phyloP scores from a whole-genome alignment of 2,888 invertebrate species.

The Hymenopus coronatus region DNA sequence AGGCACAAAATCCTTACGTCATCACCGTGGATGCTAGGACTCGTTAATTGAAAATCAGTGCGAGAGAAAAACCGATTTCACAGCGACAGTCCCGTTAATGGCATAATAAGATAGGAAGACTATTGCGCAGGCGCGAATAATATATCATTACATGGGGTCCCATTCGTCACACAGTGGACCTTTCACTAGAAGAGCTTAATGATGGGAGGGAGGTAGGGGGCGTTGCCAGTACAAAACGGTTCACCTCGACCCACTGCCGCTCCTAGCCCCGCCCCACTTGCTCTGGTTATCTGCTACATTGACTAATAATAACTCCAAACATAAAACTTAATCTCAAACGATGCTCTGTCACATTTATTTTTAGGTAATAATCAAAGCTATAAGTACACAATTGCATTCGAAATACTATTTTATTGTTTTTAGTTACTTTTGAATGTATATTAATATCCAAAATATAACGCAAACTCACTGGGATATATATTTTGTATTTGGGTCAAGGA shows the following conservation, averaged over 20 bases:
- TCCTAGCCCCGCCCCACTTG: not conserved
- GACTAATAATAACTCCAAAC: not conserved
- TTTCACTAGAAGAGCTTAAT: not conserved
- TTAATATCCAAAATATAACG: not conserved
- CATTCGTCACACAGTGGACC: constrained; percentile 8
- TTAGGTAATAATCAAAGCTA: not conserved
- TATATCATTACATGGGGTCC: not conserved
- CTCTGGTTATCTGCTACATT: not conserved
- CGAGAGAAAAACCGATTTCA: not conserved
- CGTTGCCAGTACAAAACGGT: constrained; percentile 20
- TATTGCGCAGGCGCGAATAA: not conserved
- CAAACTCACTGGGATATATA: not conserved
- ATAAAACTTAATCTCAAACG: not conserved
- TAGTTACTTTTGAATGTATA: not conserved
- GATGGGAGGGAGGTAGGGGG: constrained; percentile 14
- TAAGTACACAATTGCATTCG: not conserved
- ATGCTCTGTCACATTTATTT: not conserved
- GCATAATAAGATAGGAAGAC: not conserved
- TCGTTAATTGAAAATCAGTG: not conserved
- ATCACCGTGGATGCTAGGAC: too few relatives aligned
- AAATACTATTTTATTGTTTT: not conserved
- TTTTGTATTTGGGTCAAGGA: not conserved
- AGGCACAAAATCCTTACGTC: too few relatives aligned
- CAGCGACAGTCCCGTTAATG: not conserved
- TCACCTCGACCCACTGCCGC: constrained; percentile 29